Evolutionary conservation across 2,113 vertebrate genomes (phyloP).

Genomic region (Arizona elegans): DNA sequence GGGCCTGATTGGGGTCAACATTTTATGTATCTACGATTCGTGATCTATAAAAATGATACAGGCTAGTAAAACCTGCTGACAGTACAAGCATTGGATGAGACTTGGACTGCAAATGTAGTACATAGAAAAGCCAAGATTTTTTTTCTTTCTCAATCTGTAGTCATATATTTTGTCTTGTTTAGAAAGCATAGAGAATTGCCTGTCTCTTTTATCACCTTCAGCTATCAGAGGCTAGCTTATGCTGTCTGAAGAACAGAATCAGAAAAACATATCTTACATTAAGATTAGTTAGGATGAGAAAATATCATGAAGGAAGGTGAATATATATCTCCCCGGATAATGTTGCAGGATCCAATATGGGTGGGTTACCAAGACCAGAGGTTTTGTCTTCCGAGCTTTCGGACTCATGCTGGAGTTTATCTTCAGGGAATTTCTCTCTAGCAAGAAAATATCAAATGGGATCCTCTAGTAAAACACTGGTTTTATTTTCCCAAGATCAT

Average conservation of each 20-base stretch:
- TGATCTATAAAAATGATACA: conserved; percentile 70
- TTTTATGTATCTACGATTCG: conserved; percentile 64
- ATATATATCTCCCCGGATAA: not conserved
- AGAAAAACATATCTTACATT: not conserved
- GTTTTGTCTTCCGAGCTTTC: not conserved
- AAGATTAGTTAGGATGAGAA: conserved; percentile 13
- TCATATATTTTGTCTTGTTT: conserved; percentile 49
- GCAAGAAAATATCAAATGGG: conserved; percentile 34
- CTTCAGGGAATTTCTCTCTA: not conserved
- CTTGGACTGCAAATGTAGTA: conserved; percentile 48
- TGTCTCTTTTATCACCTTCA: conserved; percentile 27
- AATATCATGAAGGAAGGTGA: conserved; percentile 15
- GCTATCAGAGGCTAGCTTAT: conserved; percentile 51
- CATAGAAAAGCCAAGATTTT: conserved; percentile 54
- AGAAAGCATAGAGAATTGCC: conserved; percentile 47
- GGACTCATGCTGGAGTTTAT: not conserved
- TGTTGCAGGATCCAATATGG: not conserved
- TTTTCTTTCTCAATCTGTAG: conserved; percentile 39
- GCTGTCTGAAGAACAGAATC: conserved; percentile 51
- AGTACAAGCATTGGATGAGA: conserved; percentile 56
- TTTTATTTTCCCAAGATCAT: not conserved
- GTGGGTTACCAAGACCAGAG: not conserved
- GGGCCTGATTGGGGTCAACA: conserved; percentile 62
- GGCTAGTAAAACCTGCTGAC: conserved; percentile 65
- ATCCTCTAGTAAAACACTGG: conserved; percentile 35